A percentile compares a stretch with the other conserved stretches of the same genome.
These are phyloP conservation scores for Shinisaurus crocodilurus DNA, from an alignment of 2,113 vertebrate genomes.

Conservation along the genomic window DNA sequence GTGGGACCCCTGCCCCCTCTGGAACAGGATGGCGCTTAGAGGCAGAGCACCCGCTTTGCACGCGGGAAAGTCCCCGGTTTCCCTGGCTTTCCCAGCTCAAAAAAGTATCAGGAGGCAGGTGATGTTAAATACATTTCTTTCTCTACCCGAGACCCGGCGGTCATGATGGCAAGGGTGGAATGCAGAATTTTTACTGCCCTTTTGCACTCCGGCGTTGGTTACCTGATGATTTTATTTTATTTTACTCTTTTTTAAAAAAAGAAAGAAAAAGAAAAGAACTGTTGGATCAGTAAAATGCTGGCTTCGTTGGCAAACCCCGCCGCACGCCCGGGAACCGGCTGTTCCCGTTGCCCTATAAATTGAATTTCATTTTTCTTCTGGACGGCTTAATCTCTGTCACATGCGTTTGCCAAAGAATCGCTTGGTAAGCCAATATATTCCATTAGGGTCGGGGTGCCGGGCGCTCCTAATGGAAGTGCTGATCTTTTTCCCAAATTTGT, in stretches of 20 bases:
- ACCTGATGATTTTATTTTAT: background rate
- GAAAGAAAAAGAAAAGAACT: background rate
- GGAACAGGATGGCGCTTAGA: no score
- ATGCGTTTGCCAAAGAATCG: fast-evolving
- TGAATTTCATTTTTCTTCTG: fast-evolving
- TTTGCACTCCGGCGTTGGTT: background rate
- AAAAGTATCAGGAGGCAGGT: no score
- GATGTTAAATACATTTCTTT: no score
- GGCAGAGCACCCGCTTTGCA: no score
- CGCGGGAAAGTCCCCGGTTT: no score
- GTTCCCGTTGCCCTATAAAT: background rate
- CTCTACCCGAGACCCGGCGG: no score
- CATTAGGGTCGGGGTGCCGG: no score
- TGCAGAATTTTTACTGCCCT: background rate
- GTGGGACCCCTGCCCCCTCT: no score
- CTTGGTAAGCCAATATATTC: background rate
- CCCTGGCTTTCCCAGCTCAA: no score
- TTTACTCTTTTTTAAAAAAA: background rate
- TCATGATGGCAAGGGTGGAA: background rate
- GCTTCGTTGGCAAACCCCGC: background rate
- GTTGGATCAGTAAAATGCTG: background rate
- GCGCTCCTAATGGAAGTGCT: background rate
- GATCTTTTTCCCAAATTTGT: no score
- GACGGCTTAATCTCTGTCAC: background rate
- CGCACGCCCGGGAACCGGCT: no score